Conservation (phyloP, 2,113 vertebrate species). For the Athene noctua region DNA sequence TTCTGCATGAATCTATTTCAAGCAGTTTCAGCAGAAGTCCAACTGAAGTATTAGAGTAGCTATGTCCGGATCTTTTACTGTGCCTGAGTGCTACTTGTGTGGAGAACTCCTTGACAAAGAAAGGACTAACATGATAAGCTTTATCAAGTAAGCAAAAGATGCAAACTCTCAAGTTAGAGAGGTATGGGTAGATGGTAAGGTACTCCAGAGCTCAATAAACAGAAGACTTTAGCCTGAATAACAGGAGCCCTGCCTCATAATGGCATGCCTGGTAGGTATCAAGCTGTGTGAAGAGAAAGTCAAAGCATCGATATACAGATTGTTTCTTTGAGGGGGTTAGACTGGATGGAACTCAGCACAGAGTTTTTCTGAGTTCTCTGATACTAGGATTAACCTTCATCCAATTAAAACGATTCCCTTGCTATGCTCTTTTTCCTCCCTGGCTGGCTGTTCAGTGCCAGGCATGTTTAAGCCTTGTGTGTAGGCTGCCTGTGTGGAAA, state of each 20-base stretch:
- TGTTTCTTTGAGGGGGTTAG: slow-evolving; percentile 10
- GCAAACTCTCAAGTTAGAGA: background rate
- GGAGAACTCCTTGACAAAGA: background rate
- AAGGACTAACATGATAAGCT: background rate
- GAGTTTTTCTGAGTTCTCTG: slow-evolving; percentile 36
- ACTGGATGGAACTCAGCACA: slow-evolving; percentile 37
- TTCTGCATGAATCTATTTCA: background rate
- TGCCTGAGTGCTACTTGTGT: background rate
- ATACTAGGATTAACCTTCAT: slow-evolving; percentile 62
- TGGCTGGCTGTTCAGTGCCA: background rate
- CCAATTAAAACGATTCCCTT: slow-evolving; percentile 40
- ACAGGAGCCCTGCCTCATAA: background rate
- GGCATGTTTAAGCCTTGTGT: background rate
- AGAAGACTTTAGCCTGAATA: background rate
- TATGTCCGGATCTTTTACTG: background rate
- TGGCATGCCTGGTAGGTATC: background rate
- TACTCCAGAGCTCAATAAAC: background rate
- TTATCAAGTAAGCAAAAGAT: background rate
- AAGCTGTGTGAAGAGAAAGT: background rate
- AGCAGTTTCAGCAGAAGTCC: background rate
- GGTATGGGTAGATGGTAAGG: background rate
- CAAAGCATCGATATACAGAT: background rate
- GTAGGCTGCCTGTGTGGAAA: background rate
- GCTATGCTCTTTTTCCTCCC: background rate
- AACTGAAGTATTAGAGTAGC: background rate